phyloP scores from a whole-genome alignment of 2,113 vertebrate genomes.

The Sinocyclocheilus anshuiensis region DNA sequence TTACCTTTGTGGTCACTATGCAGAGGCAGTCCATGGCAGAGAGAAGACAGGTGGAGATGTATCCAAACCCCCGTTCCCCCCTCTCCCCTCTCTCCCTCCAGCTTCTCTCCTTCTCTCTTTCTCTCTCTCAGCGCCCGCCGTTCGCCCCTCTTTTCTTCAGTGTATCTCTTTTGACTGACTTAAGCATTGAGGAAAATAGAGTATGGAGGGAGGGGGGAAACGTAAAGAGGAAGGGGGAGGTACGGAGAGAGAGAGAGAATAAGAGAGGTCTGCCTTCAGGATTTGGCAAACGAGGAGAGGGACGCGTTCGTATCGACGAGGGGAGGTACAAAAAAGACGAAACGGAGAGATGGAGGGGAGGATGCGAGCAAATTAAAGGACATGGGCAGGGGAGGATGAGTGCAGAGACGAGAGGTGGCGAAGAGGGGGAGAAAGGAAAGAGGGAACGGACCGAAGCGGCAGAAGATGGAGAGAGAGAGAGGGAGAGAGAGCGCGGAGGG shows the following conservation, averaged over 20 bases:
- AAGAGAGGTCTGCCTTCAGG: conserved; percentile 18
- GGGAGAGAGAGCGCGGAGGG: conserved; percentile 61
- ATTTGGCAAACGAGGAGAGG: conserved; percentile 58
- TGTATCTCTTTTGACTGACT: conserved; percentile 82
- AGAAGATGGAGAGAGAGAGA: conserved; percentile 55
- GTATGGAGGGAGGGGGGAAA: conserved; percentile 74
- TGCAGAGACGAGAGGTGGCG: conserved; percentile 58
- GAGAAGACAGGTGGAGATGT: conserved; percentile 76
- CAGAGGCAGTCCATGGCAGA: conserved; percentile 85
- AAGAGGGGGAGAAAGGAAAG: conserved; percentile 44
- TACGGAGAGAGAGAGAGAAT: conserved; percentile 29
- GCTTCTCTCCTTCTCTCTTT: conserved; percentile 56
- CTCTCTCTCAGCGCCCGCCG: conserved; percentile 74
- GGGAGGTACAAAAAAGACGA: conserved; percentile 39
- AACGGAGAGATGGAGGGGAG: conserved; percentile 38
- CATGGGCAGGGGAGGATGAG: conserved; percentile 43
- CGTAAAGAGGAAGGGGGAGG: conserved; percentile 48
- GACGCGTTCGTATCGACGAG: conserved; percentile 51
- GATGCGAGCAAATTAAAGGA: background rate
- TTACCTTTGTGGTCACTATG: conserved; percentile 86
- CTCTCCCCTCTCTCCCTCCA: conserved; percentile 71
- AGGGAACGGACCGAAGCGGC: conserved; percentile 14
- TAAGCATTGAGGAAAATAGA: conserved; percentile 75
- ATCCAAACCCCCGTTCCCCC: conserved; percentile 78
- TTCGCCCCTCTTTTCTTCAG: conserved; percentile 80